Evolutionary conservation across 2,113 vertebrate species (phyloP).

Genomic region (Ictalurus punctatus): DNA sequence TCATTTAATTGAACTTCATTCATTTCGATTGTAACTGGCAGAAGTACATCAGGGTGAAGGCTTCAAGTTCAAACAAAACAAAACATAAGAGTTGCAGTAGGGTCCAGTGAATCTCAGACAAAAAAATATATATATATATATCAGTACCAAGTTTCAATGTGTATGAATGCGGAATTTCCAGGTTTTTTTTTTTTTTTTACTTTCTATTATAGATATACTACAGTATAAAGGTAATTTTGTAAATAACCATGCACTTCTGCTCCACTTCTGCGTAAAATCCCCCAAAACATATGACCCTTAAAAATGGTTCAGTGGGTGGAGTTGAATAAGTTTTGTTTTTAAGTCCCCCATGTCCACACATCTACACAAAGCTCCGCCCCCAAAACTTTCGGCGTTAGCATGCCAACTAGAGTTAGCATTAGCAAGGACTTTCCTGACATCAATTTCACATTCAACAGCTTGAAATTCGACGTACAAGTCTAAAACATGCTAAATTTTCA

Average conservation of each 20-base stretch:
- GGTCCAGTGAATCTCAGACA: not conserved
- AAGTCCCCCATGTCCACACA: not conserved
- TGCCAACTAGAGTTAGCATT: not conserved
- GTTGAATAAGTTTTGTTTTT: not conserved
- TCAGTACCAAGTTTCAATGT: not conserved
- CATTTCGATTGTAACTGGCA: not conserved
- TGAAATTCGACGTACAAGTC: not conserved
- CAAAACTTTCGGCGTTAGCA: not conserved
- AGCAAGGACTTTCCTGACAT: not conserved
- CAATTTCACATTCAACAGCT: too few relatives aligned
- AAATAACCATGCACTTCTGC: not conserved
- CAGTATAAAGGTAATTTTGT: not conserved
- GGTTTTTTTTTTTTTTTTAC: not conserved
- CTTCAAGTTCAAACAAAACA: not conserved
- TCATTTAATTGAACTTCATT: not conserved
- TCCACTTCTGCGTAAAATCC: not conserved
- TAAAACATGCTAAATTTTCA: not conserved
- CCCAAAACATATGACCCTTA: not conserved
- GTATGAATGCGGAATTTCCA: not conserved
- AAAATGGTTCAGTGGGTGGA: not conserved
- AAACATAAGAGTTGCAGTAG: not conserved
- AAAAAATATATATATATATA: not conserved
- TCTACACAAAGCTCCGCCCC: not conserved
- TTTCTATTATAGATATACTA: not conserved
- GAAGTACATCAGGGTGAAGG: not conserved